phyloP scores from a whole-genome alignment of 30 jellyfish, hydroid and myxozoan genomes.

The Chironex yamaguchii region DNA sequence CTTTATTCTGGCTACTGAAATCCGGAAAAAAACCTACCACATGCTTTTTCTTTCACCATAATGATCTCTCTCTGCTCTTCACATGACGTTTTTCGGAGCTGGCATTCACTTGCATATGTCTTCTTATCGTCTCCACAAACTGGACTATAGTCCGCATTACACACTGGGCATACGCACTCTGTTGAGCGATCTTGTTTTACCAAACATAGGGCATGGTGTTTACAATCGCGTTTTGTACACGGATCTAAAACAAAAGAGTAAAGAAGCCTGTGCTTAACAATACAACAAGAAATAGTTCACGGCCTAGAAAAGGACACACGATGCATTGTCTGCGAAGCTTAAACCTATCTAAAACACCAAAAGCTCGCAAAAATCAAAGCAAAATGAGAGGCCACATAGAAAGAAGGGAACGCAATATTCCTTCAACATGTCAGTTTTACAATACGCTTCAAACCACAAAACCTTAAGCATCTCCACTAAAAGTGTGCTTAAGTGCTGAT shows the following conservation, averaged over 20 bases:
- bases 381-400: too few species aligned
- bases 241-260: slow-evolving; percentile 41
- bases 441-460: too few species aligned
- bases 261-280: too few species aligned
- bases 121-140: slow-evolving; percentile 80
- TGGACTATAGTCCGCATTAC: neutral
- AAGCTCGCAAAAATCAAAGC: too few species aligned
- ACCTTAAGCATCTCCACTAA: too few species aligned
- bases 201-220: slow-evolving; percentile 26
- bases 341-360: too few species aligned
- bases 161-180: slow-evolving; percentile 68
- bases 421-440: too few species aligned
- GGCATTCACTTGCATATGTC: slow-evolving; percentile 76
- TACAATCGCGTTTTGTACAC: slow-evolving; percentile 41
- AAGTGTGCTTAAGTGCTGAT: too few species aligned
- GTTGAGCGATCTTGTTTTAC: slow-evolving; percentile 43
- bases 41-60: slow-evolving; percentile 31
- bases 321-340: too few species aligned
- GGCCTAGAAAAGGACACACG: too few species aligned
- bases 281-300: too few species aligned
- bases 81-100: slow-evolving; percentile 52
- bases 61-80: slow-evolving; percentile 2
- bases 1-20: neutral
- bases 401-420: too few species aligned
- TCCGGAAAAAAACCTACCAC: slow-evolving; percentile 68